Evolutionary conservation across 2,888 invertebrate genomes (phyloP).

Genomic region (Hirtodrosophila confusa): DNA sequence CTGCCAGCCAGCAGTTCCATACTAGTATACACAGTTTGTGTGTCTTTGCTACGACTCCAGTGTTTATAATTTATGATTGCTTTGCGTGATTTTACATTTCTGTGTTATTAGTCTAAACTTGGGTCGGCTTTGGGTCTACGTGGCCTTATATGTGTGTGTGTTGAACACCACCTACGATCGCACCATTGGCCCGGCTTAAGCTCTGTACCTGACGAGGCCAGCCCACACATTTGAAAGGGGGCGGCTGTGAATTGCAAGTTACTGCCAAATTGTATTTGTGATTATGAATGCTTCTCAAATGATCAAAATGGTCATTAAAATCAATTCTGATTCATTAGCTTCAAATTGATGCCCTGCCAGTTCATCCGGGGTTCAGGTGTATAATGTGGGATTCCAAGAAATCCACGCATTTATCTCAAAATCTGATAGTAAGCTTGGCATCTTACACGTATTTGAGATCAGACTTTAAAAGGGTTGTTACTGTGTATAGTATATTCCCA

Average conservation of each 20-base stretch:
- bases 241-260: constrained; percentile 43
- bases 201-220: constrained; percentile 37
- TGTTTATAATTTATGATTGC: constrained; percentile 73
- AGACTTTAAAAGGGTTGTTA: too few relatives aligned
- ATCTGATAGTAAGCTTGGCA: constrained; percentile 4
- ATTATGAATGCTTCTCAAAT: constrained; percentile 39
- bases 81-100: constrained; percentile 71
- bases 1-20: constrained; percentile 25
- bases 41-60: constrained; percentile 38
- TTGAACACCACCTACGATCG: constrained; percentile 40
- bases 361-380: constrained; percentile 38
- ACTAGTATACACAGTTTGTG: constrained; percentile 24
- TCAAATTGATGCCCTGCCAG: constrained; percentile 34
- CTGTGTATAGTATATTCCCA: too few relatives aligned
- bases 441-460: too few relatives aligned
- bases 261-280: constrained; percentile 50
- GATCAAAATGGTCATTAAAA: constrained; percentile 44
- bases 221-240: constrained; percentile 36
- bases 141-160: constrained; percentile 1
- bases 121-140: constrained; percentile 33
- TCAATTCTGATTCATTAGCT: constrained; percentile 57
- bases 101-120: constrained; percentile 71
- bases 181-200: constrained; percentile 12
- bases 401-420: background rate
- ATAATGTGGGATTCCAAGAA: constrained; percentile 24